Base-by-base conservation (phyloP, 2,888 invertebrate genomes). In the Hyposoter didymator region DNA sequence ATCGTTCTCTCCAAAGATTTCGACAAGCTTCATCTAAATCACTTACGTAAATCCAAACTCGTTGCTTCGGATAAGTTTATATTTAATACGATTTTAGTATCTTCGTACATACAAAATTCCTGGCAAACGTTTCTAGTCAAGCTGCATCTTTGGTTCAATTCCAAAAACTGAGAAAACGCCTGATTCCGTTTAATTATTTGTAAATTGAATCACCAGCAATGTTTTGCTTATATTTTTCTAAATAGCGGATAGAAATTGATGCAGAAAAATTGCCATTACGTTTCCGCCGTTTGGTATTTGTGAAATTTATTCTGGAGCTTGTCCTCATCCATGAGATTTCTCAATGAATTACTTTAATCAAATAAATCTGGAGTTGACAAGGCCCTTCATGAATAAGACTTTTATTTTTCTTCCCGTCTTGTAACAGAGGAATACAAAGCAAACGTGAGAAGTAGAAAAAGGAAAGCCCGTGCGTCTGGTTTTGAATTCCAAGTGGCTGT, bases 401-500 rank as follows among this genome's bases (percentile, higher is more conserved):
- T 32, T 43, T 78, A 14, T 75, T 66, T 62, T 69, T 67, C 32
- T 69, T 59, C 45, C 7, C 49, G 35, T 83, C 43, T 64, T 64
- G 8, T 28, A 22, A 22, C 70, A 43, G 64, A 39, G 17, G 14
- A 85, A 76, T 75, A 79, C 73, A 73, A 85, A 85, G 62, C 22
- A 69, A 19, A n/a, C 39, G 75, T 47, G 82, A 75, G 59, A 69
- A 70, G 49, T 62, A 39, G 45, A 35, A 80, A 39, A 79, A 59
- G 59, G 55, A 55, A 79, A 80, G 43, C 62, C 45, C 55, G 49
- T 69, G 79, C 12, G 49, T 49, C 79, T 59, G 83, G 85, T 85
- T 85, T 80, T 83, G 80, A 83, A 85, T 85, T 85, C 52, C 85
- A 80, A 82, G 85, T 83, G 73, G 85, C 83, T 83, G 82, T 76